Conservation (phyloP, 2,113 vertebrate species). For the Ameiurus melas region DNA sequence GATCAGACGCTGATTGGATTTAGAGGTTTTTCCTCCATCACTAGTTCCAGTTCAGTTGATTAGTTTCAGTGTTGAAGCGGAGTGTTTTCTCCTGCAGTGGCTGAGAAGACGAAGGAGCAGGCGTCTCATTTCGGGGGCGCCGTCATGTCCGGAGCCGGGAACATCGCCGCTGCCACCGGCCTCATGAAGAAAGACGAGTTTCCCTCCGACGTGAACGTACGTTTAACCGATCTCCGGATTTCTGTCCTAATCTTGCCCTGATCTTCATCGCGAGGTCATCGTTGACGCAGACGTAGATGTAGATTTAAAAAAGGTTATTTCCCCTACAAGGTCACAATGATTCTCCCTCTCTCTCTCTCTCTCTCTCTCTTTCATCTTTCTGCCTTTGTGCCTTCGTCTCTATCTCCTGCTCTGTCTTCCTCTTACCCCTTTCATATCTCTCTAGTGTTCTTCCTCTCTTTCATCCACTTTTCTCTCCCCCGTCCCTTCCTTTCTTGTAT, state of each 20-base stretch:
- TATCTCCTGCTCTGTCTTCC: neutral
- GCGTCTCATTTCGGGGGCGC: constrained; percentile 87
- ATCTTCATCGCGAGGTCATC: neutral
- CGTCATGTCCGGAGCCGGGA: constrained; percentile 83
- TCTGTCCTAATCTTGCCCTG: neutral
- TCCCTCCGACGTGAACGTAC: constrained; percentile 89
- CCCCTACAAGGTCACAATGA: neutral
- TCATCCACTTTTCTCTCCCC: neutral
- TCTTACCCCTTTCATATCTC: neutral
- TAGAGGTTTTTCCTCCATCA: neutral
- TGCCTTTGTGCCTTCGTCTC: neutral
- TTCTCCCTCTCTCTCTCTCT: too few species aligned
- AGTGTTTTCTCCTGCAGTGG: constrained; percentile 75
- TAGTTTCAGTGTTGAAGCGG: neutral
- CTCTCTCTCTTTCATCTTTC: too few species aligned
- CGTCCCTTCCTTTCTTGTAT: neutral
- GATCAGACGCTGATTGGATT: neutral
- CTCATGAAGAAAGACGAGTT: constrained; percentile 96
- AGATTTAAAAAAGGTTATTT: neutral
- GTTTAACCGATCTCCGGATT: constrained; percentile 37
- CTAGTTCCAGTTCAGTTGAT: neutral
- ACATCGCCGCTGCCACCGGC: constrained; percentile 92
- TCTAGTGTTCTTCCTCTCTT: neutral
- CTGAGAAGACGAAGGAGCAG: constrained; percentile 94
- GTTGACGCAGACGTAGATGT: neutral